Percentiles rank a stretch among this genome's conserved stretches.
Conservation (phyloP, 1,140 invertebrate genomes). For the Brachionus koreanus region DNA sequence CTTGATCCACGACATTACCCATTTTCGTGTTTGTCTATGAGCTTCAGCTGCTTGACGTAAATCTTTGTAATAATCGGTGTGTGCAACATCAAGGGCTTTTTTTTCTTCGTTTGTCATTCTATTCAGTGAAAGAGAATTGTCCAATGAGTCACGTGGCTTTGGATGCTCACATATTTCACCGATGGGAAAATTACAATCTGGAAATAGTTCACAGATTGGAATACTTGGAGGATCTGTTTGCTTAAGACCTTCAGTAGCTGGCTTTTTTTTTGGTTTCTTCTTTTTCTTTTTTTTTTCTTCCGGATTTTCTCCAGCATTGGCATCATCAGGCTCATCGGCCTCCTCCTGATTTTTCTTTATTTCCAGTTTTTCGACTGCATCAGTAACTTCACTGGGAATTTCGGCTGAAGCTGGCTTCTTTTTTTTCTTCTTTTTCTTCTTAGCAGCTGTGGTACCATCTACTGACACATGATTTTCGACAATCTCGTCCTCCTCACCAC, state of each 20-base stretch:
- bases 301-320: neutral
- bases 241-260: slow-evolving; percentile 49
- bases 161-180: slow-evolving; percentile 60
- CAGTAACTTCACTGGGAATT: slow-evolving; percentile 32
- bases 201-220: slow-evolving; percentile 77
- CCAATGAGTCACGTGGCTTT: slow-evolving; percentile 51
- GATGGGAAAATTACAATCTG: slow-evolving; percentile 67
- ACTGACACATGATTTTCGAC: slow-evolving; percentile 48
- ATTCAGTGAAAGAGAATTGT: slow-evolving; percentile 70
- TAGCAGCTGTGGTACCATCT: slow-evolving; percentile 53
- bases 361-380: slow-evolving; percentile 46
- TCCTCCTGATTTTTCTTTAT: slow-evolving; percentile 47
- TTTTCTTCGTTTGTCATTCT: slow-evolving; percentile 86
- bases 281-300: slow-evolving; percentile 46
- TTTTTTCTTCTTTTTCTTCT: slow-evolving; percentile 60
- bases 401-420: slow-evolving; percentile 55
- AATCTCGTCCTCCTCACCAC: slow-evolving; percentile 48
- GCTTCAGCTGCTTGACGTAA: slow-evolving; percentile 91
- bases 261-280: slow-evolving; percentile 51
- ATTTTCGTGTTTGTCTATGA: slow-evolving; percentile 86
- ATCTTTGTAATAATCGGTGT: slow-evolving; percentile 83
- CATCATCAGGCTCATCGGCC: slow-evolving; percentile 45
- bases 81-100: slow-evolving; percentile 63
- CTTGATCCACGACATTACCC: slow-evolving; percentile 85
- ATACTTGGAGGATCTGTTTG: slow-evolving; percentile 81